Evolutionary conservation across 2,888 invertebrate species (phyloP), one percentile per base, ranked within the genome.

Genomic region (Clistopyga incitator): DNA sequence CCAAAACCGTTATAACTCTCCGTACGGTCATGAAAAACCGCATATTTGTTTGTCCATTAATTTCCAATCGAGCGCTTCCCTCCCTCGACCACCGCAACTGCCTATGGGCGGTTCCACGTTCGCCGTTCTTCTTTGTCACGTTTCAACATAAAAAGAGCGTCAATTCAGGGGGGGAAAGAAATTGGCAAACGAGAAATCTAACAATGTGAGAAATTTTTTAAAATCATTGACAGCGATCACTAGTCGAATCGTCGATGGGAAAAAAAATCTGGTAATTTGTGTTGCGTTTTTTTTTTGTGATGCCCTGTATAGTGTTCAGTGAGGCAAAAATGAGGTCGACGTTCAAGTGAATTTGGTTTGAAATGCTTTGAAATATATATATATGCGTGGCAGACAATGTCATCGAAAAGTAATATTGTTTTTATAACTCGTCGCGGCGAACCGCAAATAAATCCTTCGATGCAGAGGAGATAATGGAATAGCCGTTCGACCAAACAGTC

Each of bases 391-490:
- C 6, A 13, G 8, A 61, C n/a, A 11, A 67, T 45, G 45, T 38
- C 8, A 38, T 38, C 78, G 68, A 78, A 79, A 68, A 78, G 78
- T 84, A 61, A 78, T 81, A 78, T 84, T 68, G 64, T 81, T 84
- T 84, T 78, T 84, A 80, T 74, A 75, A 78, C 74, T 75, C 75
- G 64, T 59, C 65, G 84, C 78, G 81, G 81, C 70, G n/a, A 71
- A 84, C 84, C 84, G 84, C 84, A 84, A 84, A 84, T 84, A 84
- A 84, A 84, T 81, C 81, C 78, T 70, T 54, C 81, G 65, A 64
- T 75, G 81, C 70, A 56, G 78, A 81, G 54, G 64, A 84, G 84
- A 84, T 84, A 84, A 84, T 81, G 84, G 84, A 84, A 81, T 75
- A 81, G 84, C 78, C 75, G 84, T 65, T 81, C 75, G 70, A 84